Evolutionary conservation across 1,140 invertebrate species (phyloP).

Genomic region (Magallana angulata): DNA sequence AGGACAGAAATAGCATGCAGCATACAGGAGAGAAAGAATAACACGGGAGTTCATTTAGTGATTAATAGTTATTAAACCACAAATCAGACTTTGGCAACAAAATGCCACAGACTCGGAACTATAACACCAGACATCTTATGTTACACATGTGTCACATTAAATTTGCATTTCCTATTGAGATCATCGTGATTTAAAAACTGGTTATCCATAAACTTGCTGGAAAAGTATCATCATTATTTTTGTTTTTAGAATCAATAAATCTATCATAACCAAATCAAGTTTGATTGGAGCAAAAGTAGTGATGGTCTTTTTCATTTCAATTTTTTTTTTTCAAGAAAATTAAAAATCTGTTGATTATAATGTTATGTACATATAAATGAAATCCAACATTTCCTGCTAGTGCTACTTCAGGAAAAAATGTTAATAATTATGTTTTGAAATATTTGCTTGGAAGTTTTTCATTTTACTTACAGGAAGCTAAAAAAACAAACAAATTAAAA

Average conservation of each 20-base stretch:
- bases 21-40: not conserved
- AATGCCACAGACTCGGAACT: not conserved
- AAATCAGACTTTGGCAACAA: not conserved
- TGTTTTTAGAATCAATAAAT: too few species aligned
- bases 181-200: not conserved
- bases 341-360: too few species aligned
- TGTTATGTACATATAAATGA: too few species aligned
- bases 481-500: not conserved
- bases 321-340: too few species aligned
- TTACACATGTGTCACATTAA: conserved; percentile 28
- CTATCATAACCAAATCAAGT: too few species aligned
- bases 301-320: too few species aligned
- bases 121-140: conserved; percentile 23
- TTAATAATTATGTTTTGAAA: not conserved
- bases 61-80: conserved; percentile 32
- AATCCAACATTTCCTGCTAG: too few species aligned
- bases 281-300: too few species aligned
- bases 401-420: too few species aligned
- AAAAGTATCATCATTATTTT: too few species aligned
- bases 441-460: not conserved
- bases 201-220: too few species aligned
- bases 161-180: conserved; percentile 28
- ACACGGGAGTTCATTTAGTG: not conserved
- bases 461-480: not conserved
- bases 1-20: not conserved